Conservation (phyloP, 2,888 invertebrate species). For the Drosophila borborema region DNA sequence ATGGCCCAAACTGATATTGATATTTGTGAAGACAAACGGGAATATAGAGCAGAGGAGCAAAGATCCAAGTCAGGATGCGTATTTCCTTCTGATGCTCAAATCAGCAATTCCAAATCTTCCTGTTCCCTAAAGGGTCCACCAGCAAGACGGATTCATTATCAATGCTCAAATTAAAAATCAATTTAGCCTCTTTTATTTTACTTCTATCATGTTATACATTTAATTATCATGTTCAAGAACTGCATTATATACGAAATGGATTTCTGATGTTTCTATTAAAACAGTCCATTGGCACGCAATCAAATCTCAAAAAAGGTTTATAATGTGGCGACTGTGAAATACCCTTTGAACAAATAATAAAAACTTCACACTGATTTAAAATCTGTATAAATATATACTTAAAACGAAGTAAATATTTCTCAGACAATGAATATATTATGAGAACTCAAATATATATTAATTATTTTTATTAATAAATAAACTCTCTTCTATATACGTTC, state of each 20-base stretch:
- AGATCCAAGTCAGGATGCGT: not conserved
- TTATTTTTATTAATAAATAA: too few species aligned
- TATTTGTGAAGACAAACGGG: not conserved
- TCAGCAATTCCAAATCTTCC: not conserved
- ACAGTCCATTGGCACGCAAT: slow-evolving; percentile 23
- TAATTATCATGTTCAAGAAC: not conserved
- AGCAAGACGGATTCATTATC: not conserved
- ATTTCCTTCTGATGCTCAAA: not conserved
- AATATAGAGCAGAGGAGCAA: not conserved
- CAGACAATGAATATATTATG: too few species aligned
- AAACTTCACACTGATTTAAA: too few species aligned
- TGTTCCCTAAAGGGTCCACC: not conserved
- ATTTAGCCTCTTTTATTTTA: not conserved
- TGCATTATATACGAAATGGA: slow-evolving; percentile 22
- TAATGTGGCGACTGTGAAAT: slow-evolving; percentile 10
- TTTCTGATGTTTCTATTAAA: slow-evolving; percentile 25
- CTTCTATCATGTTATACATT: not conserved
- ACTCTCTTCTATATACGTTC: too few species aligned
- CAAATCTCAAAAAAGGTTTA: not conserved
- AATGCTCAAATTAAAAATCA: not conserved
- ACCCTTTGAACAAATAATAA: slow-evolving; percentile 11
- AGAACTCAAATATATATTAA: too few species aligned
- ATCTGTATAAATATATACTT: not conserved
- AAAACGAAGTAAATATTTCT: not conserved
- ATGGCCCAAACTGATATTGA: slow-evolving; percentile 9